These are phyloP conservation scores for Smittia aterrima DNA, from an alignment of 2,888 invertebrate species.

Conservation along the genomic window DNA sequence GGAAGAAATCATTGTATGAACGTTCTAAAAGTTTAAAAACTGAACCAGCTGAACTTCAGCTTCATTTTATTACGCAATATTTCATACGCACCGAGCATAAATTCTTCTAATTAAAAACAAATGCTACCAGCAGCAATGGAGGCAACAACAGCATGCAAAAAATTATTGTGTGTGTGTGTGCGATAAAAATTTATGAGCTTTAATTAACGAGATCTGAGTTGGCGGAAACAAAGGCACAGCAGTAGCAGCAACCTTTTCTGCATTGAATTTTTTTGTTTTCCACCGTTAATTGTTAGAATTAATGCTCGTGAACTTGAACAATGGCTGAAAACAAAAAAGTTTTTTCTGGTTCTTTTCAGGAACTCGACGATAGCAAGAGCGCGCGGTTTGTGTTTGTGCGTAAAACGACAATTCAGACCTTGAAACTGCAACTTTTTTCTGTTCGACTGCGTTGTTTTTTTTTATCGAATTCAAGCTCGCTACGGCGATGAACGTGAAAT, in stretches of 20 bases:
- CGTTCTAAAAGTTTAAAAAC: too few relatives aligned
- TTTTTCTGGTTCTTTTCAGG: constrained; percentile 16
- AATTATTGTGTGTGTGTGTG: neutral
- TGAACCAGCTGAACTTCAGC: too few relatives aligned
- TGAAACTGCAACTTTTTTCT: constrained; percentile 40
- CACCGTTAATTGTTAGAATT: constrained; percentile 21
- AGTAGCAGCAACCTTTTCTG: neutral
- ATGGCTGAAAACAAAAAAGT: neutral
- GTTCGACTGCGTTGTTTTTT: constrained; percentile 3
- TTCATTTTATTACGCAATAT: neutral
- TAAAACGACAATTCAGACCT: constrained; percentile 31
- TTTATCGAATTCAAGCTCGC: neutral
- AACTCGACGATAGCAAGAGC: neutral
- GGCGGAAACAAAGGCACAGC: neutral
- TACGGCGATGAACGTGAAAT: constrained; percentile 8
- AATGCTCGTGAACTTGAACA: constrained; percentile 41
- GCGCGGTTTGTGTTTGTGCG: neutral
- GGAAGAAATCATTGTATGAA: too few relatives aligned
- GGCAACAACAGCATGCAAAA: neutral
- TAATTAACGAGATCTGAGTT: constrained; percentile 19
- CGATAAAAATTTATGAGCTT: constrained; percentile 35
- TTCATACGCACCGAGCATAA: neutral
- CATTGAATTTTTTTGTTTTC: constrained; percentile 13
- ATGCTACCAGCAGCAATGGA: constrained; percentile 33
- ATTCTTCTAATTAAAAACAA: constrained; percentile 38